Evolutionary conservation across 2,113 vertebrate genomes (phyloP), one percentile per base, ranked within the genome.

Genomic region (Ursus arctos): DNA sequence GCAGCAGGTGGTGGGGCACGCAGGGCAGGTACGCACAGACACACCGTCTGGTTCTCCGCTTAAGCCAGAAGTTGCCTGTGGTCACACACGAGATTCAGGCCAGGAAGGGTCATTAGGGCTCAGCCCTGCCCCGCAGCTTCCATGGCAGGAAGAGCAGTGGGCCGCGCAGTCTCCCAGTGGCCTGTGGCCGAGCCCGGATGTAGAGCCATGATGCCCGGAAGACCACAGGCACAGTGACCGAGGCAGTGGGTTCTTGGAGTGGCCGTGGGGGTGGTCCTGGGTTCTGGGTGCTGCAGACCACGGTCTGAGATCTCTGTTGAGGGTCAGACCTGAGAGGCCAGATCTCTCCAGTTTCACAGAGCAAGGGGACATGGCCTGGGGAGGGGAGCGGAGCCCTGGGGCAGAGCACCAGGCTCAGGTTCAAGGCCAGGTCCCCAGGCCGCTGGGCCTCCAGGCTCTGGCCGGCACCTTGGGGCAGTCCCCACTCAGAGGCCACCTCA

Each of bases 171-270:
- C 24, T 28, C 55, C 53, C 24, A 0, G 49, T 3, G 40, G 69
- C n/a, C 49, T 4, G 2, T 8, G n/a, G 40, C 1, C 0, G 6
- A 59, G 18, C 15, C 0, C 0, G 21, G 36, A 6, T 16, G 24
- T 13, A 43, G 47, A 43, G 72, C 5, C 22, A 16, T 0, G 43
- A 47, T 4, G 72, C 43, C 72, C 43, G 3, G 72, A 28, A 76
- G 72, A 7, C 43, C 72, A 47, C 43, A 47, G 40, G 71, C 12
- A 2, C 71, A 43, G 36, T 12, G 22, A 12, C 26, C 5, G 4
- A 6, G 14, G 63, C 4, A 0, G 8, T 4, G 0, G n/a, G 47
- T 4, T 28, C 49, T 2, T 2, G 4, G 59, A 43, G 59, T 8
- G n/a, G 55, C 28, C 24, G 0, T 1, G 9, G 21, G 55, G 51